Percentiles rank a stretch among this genome's conserved stretches.
Evolutionary conservation across 2,888 invertebrate species (phyloP).

Genomic region (Conus canariensis): DNA sequence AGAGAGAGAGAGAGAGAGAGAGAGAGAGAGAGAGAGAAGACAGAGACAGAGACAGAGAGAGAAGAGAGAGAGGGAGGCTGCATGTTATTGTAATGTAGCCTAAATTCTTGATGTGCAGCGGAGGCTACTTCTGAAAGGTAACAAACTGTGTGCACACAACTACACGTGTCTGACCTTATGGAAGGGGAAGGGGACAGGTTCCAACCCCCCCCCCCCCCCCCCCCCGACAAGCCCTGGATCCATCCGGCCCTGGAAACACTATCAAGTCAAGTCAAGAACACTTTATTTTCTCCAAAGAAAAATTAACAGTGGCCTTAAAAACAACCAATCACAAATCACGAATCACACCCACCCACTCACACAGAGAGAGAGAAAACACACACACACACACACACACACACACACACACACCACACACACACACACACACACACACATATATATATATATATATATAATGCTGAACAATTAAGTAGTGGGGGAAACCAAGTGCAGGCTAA

Average conservation of each 20-base stretch:
- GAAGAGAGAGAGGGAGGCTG: not conserved
- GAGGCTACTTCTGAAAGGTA: not conserved
- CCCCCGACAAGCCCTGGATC: no score
- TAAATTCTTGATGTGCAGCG: no score
- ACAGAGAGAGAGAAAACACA: no score
- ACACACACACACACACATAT: constrained; percentile 1
- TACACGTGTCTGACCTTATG: not conserved
- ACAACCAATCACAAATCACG: not conserved
- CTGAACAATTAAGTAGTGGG: not conserved
- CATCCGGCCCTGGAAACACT: no score
- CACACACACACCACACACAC: constrained; percentile 19
- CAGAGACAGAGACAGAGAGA: no score
- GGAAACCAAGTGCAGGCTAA: not conserved
- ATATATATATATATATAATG: not conserved
- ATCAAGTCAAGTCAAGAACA: not conserved
- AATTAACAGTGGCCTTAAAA: not conserved
- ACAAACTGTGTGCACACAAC: not conserved
- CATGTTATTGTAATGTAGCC: not conserved
- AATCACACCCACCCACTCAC: no score
- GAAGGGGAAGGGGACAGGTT: no score
- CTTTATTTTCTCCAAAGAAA: not conserved
- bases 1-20: not conserved
- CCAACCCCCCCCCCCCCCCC: no score
- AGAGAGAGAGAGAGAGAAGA: not conserved
- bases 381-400: constrained; percentile 18